Conservation (phyloP, 2,113 vertebrate genomes). For the Donacobius atricapilla region DNA sequence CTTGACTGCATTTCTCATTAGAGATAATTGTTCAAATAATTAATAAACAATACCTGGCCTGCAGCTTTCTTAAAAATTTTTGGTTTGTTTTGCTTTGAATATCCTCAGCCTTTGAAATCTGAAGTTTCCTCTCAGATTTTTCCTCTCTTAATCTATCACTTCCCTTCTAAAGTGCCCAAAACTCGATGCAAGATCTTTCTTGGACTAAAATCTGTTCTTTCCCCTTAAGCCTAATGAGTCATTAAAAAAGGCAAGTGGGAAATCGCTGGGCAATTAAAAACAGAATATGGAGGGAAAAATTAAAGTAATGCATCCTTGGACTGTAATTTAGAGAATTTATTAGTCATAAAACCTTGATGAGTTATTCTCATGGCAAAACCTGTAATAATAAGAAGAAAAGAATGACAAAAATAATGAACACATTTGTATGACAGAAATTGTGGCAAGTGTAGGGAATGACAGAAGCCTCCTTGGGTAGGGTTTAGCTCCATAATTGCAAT, state of each 20-base stretch:
- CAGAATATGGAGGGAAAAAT: conserved; percentile 44
- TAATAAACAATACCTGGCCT: not conserved
- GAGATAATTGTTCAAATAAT: not conserved
- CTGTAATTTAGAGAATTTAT: conserved; percentile 67
- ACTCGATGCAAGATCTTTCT: not conserved
- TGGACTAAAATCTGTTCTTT: conserved; percentile 34
- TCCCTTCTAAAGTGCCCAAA: not conserved
- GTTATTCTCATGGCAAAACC: conserved; percentile 63
- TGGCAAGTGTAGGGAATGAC: conserved; percentile 18
- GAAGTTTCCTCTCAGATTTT: not conserved
- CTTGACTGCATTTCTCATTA: not conserved
- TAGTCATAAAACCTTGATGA: conserved; percentile 57
- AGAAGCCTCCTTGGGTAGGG: conserved; percentile 3
- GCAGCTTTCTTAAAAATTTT: not conserved
- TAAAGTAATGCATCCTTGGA: conserved; percentile 61
- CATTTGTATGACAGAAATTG: conserved; percentile 21
- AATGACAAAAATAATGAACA: conserved; percentile 22
- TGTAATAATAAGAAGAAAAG: conserved; percentile 13
- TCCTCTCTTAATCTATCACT: not conserved
- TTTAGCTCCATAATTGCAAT: conserved; percentile 8
- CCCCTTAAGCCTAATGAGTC: conserved; percentile 56
- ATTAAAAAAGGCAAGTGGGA: conserved; percentile 54
- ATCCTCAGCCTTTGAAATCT: not conserved
- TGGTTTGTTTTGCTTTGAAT: not conserved
- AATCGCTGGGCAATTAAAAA: conserved; percentile 58